These are phyloP conservation scores for Notiomystis cincta DNA, from an alignment of 2,113 vertebrate genomes.

Conservation along the genomic window DNA sequence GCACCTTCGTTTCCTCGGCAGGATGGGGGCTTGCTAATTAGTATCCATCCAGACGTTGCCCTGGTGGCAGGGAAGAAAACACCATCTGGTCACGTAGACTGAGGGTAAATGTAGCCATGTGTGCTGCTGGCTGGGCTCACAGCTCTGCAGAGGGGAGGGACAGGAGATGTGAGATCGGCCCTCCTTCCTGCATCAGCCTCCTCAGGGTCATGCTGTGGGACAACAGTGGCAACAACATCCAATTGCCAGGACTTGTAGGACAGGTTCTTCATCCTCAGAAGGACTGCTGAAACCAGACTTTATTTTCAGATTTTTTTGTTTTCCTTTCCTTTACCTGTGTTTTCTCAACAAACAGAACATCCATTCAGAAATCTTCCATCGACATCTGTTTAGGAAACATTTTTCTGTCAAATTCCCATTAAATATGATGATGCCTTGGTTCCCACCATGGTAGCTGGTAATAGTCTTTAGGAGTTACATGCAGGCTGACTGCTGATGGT, in stretches of 20 bases:
- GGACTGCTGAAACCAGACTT: not conserved
- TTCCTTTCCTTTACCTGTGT: not conserved
- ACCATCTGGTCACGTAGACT: not conserved
- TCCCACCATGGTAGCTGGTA: not conserved
- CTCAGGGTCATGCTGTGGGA: not conserved
- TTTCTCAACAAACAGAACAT: not conserved
- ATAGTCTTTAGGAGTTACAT: not conserved
- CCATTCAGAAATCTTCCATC: not conserved
- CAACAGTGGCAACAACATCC: fast-evolving
- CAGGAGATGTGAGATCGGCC: not conserved
- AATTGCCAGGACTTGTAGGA: not conserved
- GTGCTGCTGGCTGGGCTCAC: not conserved
- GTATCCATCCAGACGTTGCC: not conserved
- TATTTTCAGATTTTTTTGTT: not conserved
- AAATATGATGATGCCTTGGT: not conserved
- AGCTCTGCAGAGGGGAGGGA: not conserved
- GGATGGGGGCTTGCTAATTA: not conserved
- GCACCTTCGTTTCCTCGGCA: not conserved
- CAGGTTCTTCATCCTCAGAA: not conserved
- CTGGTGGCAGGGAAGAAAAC: not conserved
- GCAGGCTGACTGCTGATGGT: not conserved
- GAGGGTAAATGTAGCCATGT: not conserved
- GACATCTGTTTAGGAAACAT: not conserved
- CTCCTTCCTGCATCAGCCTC: not conserved
- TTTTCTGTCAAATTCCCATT: not conserved